Conservation (phyloP, 2,888 invertebrate genomes). For the Ochropleura plecta region DNA sequence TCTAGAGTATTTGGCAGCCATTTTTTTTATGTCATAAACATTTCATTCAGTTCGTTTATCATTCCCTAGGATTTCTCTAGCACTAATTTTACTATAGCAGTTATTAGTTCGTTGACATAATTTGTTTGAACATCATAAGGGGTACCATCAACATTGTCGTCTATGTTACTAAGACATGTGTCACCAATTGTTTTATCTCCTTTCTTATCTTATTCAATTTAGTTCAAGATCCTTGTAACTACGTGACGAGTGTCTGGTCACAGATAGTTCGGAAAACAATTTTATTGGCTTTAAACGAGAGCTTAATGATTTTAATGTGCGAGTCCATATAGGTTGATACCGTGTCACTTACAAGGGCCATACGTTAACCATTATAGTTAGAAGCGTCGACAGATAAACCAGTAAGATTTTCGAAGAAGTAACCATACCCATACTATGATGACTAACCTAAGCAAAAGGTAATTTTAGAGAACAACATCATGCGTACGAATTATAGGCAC, state of each 20-base stretch:
- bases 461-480: constrained; percentile 29
- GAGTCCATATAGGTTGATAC: constrained; percentile 39
- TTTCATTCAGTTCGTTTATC: not conserved
- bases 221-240: constrained; percentile 33
- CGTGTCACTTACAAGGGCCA: constrained; percentile 4
- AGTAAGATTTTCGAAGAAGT: constrained; percentile 28
- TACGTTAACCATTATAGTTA: constrained; percentile 14
- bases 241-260: constrained; percentile 32
- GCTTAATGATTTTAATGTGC: constrained; percentile 45
- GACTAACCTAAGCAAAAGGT: constrained; percentile 31
- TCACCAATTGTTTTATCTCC: constrained; percentile 30
- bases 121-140: not conserved
- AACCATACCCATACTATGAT: constrained; percentile 4
- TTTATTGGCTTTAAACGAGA: constrained; percentile 53
- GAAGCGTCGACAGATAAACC: constrained; percentile 39
- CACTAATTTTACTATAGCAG: not conserved
- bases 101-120: not conserved
- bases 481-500: not conserved
- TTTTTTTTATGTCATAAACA: not conserved
- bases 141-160: not conserved
- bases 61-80: not conserved
- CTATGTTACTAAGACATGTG: constrained; percentile 14
- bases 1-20: no score
- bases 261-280: constrained; percentile 25
- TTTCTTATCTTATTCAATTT: constrained; percentile 41